Evolutionary conservation across 2,113 vertebrate species (phyloP).

Genomic region (Benitochromis conjunctus): DNA sequence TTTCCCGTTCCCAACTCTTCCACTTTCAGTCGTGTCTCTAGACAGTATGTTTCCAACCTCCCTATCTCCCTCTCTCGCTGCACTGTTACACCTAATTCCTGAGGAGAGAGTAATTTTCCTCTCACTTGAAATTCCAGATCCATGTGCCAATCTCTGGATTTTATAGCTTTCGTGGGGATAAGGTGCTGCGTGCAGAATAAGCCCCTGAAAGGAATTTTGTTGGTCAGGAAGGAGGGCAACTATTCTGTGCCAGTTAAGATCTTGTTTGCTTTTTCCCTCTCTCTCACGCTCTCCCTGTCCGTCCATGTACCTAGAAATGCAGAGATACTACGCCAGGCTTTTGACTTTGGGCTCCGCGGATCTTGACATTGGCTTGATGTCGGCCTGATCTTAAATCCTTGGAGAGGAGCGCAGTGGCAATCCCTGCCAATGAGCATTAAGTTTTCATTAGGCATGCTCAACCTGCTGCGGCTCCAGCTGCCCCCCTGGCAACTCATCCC

Average conservation of each 20-base stretch:
- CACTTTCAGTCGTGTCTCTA: background rate
- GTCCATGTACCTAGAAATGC: slow-evolving; percentile 16
- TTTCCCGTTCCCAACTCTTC: background rate
- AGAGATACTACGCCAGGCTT: slow-evolving; percentile 20
- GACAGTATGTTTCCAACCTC: background rate
- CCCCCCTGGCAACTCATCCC: slow-evolving; percentile 48
- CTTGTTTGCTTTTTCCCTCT: slow-evolving; percentile 35
- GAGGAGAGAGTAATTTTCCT: slow-evolving; percentile 58
- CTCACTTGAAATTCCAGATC: slow-evolving; percentile 65
- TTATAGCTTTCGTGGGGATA: slow-evolving; percentile 64
- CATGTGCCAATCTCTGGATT: slow-evolving; percentile 58
- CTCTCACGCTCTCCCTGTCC: slow-evolving; percentile 33
- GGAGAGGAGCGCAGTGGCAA: slow-evolving; percentile 34
- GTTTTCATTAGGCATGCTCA: slow-evolving; percentile 56
- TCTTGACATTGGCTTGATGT: slow-evolving; percentile 65
- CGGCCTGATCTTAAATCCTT: slow-evolving; percentile 55
- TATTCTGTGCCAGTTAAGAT: slow-evolving; percentile 44
- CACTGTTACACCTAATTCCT: slow-evolving; percentile 37
- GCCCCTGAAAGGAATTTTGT: slow-evolving; percentile 51
- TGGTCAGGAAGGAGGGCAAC: slow-evolving; percentile 18
- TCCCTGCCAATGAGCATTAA: slow-evolving; percentile 61
- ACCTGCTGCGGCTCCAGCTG: slow-evolving; percentile 48
- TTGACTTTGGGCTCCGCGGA: slow-evolving; percentile 52
- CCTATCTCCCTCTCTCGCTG: background rate
- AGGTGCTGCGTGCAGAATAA: slow-evolving; percentile 49